Conservation (phyloP, 2,888 invertebrate genomes). For the Chloroclystis v-ata region DNA sequence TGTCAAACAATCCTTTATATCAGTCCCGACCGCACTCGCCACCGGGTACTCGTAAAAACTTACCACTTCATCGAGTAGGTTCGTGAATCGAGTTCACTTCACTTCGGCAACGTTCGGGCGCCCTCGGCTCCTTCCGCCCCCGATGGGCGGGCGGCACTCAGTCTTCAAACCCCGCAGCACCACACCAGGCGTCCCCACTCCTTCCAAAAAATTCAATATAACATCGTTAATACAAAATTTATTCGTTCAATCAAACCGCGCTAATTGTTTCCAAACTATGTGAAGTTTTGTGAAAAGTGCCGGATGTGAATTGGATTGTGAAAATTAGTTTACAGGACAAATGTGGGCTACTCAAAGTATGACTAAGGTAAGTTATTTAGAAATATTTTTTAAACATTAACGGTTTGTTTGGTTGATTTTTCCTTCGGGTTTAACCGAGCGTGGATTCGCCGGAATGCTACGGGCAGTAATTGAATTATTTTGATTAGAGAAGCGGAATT, state of each 20-base stretch:
- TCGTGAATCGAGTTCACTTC: constrained; percentile 56
- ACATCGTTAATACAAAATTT: constrained; percentile 56
- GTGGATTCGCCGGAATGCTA: constrained; percentile 7
- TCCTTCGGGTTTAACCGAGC: constrained; percentile 5
- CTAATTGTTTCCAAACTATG: constrained; percentile 20
- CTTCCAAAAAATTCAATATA: constrained; percentile 37
- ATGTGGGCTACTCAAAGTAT: constrained; percentile 54
- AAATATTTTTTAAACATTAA: constrained; percentile 21
- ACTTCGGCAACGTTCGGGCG: constrained; percentile 42
- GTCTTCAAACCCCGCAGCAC: constrained; percentile 46
- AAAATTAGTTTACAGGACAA: constrained; percentile 55
- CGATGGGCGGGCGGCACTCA: constrained; percentile 63
- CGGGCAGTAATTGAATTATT: constrained; percentile 18
- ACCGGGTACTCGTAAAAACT: constrained; percentile 71
- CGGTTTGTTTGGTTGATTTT: constrained; percentile 5
- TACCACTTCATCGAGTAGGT: constrained; percentile 75
- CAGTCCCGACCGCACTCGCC: constrained; percentile 59
- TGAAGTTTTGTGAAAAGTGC: constrained; percentile 40
- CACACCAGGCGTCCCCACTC: constrained; percentile 31
- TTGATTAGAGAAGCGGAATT: constrained; percentile 20
- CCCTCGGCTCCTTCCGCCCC: constrained; percentile 44
- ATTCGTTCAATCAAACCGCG: constrained; percentile 27
- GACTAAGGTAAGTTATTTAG: constrained; percentile 50
- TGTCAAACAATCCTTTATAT: constrained; percentile 66
- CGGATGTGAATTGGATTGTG: constrained; percentile 57